These are phyloP conservation scores for Meta bourneti DNA, from an alignment of 2,888 invertebrate species.

Conservation along the genomic window DNA sequence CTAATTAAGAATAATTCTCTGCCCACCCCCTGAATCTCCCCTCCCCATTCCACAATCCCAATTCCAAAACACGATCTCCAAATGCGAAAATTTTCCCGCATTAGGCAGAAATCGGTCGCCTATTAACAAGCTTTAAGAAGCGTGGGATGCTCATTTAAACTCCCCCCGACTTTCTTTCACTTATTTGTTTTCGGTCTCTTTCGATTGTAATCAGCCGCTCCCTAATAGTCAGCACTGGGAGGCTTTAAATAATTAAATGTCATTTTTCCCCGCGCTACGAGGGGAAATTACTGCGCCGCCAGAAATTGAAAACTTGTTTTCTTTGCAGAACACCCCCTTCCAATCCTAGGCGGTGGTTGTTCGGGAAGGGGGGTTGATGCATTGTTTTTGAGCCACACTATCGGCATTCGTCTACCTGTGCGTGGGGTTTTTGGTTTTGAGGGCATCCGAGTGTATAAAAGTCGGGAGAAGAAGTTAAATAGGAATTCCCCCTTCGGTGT, in stretches of 20 bases:
- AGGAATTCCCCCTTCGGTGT: background rate
- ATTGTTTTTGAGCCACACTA: constrained; percentile 59
- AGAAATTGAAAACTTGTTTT: constrained; percentile 61
- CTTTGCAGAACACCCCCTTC: background rate
- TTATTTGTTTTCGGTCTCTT: constrained; percentile 68
- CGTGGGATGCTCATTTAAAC: constrained; percentile 69
- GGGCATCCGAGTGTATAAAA: too few species aligned
- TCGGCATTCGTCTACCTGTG: constrained; percentile 53
- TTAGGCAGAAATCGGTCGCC: constrained; percentile 58
- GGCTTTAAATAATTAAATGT: constrained; percentile 76
- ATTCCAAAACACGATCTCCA: constrained; percentile 33
- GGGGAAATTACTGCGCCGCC: constrained; percentile 46
- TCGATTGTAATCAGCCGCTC: constrained; percentile 70
- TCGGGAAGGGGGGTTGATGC: constrained; percentile 33
- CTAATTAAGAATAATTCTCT: constrained; percentile 67
- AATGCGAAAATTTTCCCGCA: constrained; percentile 49
- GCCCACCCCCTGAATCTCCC: constrained; percentile 20
- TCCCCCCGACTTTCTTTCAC: constrained; percentile 45
- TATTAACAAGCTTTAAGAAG: constrained; percentile 74
- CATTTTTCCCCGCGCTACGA: constrained; percentile 57
- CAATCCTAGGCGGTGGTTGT: constrained; percentile 11
- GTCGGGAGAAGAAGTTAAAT: too few species aligned
- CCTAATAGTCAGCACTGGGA: constrained; percentile 72
- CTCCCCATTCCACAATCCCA: background rate
- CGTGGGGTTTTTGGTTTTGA: background rate